Conservation (phyloP, 2,888 invertebrate species). For the Cosmorhoe ocellata region DNA sequence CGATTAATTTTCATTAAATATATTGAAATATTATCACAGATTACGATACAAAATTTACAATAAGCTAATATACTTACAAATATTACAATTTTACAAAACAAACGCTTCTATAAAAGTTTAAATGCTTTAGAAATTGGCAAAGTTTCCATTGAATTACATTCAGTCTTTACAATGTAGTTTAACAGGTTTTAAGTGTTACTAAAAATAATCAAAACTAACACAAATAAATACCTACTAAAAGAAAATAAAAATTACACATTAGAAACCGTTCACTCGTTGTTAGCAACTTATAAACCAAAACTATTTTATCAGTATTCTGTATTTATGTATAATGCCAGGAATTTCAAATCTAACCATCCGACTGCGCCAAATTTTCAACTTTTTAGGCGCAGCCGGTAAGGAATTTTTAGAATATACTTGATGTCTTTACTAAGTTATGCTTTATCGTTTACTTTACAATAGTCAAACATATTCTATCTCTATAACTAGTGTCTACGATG, state of each 20-base stretch:
- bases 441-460: conserved; percentile 58
- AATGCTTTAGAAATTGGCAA: conserved; percentile 46
- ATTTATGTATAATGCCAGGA: no score
- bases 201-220: not conserved
- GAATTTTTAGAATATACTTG: not conserved
- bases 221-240: not conserved
- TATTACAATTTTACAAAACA: conserved; percentile 27
- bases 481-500: conserved; percentile 63
- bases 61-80: conserved; percentile 32
- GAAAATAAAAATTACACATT: no score
- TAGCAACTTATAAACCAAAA: no score
- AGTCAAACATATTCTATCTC: conserved; percentile 73
- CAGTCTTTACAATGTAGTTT: conserved; percentile 39
- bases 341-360: no score
- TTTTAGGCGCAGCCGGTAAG: conserved; percentile 1
- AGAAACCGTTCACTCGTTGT: not conserved
- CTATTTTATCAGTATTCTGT: no score
- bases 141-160: conserved; percentile 28
- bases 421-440: no score
- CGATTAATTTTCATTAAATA: conserved; percentile 25
- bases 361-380: no score
- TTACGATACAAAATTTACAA: conserved; percentile 68
- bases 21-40: conserved; percentile 64
- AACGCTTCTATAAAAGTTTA: conserved; percentile 29
- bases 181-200: not conserved